Base-by-base conservation (phyloP, 2,797 vertebrate genomes). In the Denticeps clupeoides region DNA sequence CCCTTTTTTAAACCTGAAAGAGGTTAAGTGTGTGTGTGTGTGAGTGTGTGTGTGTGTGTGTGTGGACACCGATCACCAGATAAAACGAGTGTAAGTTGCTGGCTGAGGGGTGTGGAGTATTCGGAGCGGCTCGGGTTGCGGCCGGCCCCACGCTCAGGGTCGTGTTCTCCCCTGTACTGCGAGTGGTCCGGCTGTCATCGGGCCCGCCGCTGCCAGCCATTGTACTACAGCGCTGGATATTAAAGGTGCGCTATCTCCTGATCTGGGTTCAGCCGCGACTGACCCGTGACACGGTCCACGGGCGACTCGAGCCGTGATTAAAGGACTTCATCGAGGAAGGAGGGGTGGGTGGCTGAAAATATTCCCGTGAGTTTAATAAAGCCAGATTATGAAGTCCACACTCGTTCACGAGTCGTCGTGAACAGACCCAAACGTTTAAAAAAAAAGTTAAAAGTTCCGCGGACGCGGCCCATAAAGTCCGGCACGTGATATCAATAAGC, bases 401-500 rank as follows among this genome's bases (percentile, higher is more conserved):
- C n/a, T n/a, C n/a, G n/a, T n/a, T n/a, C n/a, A n/a, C n/a, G n/a
- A n/a, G 16, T 16, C 24, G 55, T 63, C 53, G 47, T 67, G 38
- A 18, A 24, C 11, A 25, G 21, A n/a, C 23, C n/a, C 12, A 37
- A 49, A 62, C 60, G 53, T 66, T 53, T 69, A 65, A 64, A 66
- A 58, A 69, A 65, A 58, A 53, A 45, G 53, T 60, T 49, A 51
- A 18, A 18, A 10, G 21, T 12, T 10, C 21, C 65, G 67, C 40
- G 62, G 79, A 77, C 76, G 58, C 74, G 80, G 71, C 80, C 74
- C 81, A 85, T 85, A 80, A 82, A 83, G 67, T 37, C 74, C 67
- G 22, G 63, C 79, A 74, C 72, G 74, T 83, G 80, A 83, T 81
- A 69, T 75, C 76, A 82, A 83, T 83, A 68, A 80, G 74, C 79